A percentile compares a stretch with the other conserved stretches of the same genome.
phyloP scores from a whole-genome alignment of 2,797 vertebrate species.

The Pseudotriccus pelzelni region DNA sequence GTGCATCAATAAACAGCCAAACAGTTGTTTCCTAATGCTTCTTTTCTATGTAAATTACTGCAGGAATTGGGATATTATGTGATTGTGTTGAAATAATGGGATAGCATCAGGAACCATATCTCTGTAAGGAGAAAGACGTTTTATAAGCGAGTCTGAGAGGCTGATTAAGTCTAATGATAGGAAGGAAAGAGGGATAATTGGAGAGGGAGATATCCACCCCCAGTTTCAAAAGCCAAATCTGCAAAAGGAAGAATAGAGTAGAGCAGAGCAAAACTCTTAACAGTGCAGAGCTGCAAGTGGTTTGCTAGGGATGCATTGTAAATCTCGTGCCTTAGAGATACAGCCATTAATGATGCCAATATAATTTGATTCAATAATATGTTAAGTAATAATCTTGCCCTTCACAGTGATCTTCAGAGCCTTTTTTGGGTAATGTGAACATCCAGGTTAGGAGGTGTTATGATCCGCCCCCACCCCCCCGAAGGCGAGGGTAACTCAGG shows the following conservation, averaged over 20 bases:
- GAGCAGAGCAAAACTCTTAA: not conserved
- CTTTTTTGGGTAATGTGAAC: not conserved
- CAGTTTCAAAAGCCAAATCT: not conserved
- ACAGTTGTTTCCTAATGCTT: not conserved
- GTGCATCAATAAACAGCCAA: not conserved
- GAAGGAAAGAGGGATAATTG: not conserved
- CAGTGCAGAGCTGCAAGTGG: not conserved
- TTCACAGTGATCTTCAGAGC: not conserved
- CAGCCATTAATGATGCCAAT: not conserved
- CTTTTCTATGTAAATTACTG: not conserved
- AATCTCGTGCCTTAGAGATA: not conserved
- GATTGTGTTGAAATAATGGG: not conserved
- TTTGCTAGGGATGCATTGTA: not conserved
- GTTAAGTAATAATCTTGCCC: not conserved
- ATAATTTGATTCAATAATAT: not conserved
- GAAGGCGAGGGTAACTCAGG: not conserved
- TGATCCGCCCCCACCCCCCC: too few relatives aligned
- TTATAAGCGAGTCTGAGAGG: fast-evolving
- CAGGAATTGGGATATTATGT: not conserved
- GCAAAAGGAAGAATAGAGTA: not conserved
- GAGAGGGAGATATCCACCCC: not conserved
- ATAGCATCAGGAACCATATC: not conserved
- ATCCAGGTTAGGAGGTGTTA: not conserved
- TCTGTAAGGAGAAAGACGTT: not conserved
- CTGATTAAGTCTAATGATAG: not conserved